Evolutionary conservation across 2,113 vertebrate genomes (phyloP).

Genomic region (Elgaria multicarinata): DNA sequence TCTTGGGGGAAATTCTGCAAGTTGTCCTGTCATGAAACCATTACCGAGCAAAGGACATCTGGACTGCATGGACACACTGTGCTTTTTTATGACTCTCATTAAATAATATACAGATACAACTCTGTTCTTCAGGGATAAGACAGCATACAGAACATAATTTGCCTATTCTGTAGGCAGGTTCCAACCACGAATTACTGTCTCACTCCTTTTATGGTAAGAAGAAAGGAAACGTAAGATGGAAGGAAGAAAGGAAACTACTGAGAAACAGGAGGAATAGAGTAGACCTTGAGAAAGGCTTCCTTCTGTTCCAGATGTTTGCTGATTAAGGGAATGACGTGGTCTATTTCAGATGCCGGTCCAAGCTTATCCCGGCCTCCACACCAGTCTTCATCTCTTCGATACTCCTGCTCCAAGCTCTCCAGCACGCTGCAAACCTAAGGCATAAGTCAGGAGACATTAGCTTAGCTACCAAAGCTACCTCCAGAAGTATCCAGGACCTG

Average conservation of each 20-base stretch:
- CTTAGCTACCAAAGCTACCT: neutral
- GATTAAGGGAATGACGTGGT: constrained; percentile 95
- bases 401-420: constrained; percentile 97
- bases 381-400: constrained; percentile 96
- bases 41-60: neutral
- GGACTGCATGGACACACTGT: neutral
- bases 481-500: neutral
- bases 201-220: neutral
- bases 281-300: constrained; percentile 93
- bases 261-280: constrained; percentile 25
- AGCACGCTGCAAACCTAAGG: constrained; percentile 94
- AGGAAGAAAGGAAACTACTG: neutral
- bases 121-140: neutral
- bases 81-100: neutral
- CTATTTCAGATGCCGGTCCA: constrained; percentile 86
- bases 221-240: neutral
- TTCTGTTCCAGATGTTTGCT: constrained; percentile 99
- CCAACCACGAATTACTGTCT: neutral
- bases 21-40: neutral
- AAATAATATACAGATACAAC: neutral
- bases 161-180: neutral
- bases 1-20: neutral
- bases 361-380: constrained; percentile 95
- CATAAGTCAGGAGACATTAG: neutral
- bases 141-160: neutral